Base-by-base conservation (phyloP, 2,888 invertebrate genomes). In the Morpho achilles region DNA sequence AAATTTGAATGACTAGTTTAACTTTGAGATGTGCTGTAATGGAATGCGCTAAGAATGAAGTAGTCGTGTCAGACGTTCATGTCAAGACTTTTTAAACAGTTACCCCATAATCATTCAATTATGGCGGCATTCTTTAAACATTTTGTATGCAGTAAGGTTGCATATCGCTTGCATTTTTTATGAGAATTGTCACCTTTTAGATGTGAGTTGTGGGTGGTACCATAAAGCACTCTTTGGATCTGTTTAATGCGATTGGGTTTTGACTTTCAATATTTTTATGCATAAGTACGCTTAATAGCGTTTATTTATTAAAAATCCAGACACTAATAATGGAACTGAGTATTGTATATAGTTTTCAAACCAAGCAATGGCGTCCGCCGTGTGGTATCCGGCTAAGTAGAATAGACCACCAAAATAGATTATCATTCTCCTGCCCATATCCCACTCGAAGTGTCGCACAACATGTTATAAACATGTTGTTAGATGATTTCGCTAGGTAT, bases 221-320 rank as follows among this genome's bases (percentile, higher is more conserved):
- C 59, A 54, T 53, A 50, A 50, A 53, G 56, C 49, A 49, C 47
- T 51, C 16, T 42, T 46, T 46, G 47, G n/a, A 51, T 51, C 60
- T 53, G 58, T 59, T 56, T 56, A 56, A 59, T 59, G 54, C 56
- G 61, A 63, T 63, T 63, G 63, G 63, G 54, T 63, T 58, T 42
- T 50, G 63, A 54, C 53, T 58, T 63, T 61, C 54, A 46, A 63
- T 56, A 53, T 54, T 52, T 56, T 54, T 42, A 58, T 63, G 32
- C 32, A 32, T 32, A 32, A 32, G 32, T 32, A 32, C 2, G 32
- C 5, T 23, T 23, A 23, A 23, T 23, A 23, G 23, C 4, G 4
- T 23, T 23, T 23, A 4, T 23, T 23, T 4, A 23, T 23, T 23
- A 23, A 23, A 23, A 23, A 23, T 23, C 23, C 23, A 23, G 23